Percentiles rank a stretch among this genome's conserved stretches.
These are phyloP conservation scores for Zaprionus vittiger DNA, from an alignment of 1,140 invertebrate species.

Conservation along the genomic window DNA sequence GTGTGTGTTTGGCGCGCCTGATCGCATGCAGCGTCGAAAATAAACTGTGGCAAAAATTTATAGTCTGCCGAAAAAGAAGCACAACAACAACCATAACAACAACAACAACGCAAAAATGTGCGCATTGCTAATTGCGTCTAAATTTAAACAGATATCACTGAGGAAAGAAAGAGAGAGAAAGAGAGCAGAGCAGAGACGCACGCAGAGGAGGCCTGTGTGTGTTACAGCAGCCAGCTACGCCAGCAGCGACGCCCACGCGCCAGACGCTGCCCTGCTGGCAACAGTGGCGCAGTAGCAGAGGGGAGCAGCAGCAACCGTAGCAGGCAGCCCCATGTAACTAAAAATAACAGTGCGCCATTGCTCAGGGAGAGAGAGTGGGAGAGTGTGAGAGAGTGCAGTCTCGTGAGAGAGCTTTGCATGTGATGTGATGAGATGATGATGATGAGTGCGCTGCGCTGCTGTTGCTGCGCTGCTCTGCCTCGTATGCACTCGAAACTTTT, in stretches of 20 bases:
- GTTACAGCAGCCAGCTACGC: slow-evolving; percentile 53
- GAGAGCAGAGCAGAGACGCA: slow-evolving; percentile 24
- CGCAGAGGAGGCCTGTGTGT: slow-evolving; percentile 6
- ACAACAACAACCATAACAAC: slow-evolving; percentile 36
- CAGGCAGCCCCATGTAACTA: slow-evolving; percentile 68
- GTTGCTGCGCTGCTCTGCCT: slow-evolving; percentile 28
- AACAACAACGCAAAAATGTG: slow-evolving; percentile 70
- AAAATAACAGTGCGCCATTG: slow-evolving; percentile 63
- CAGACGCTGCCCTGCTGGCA: slow-evolving; percentile 58
- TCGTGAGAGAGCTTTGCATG: slow-evolving; percentile 4
- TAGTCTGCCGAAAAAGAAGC: slow-evolving; percentile 50
- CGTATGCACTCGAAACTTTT: slow-evolving; percentile 20
- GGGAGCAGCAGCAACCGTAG: slow-evolving; percentile 23
- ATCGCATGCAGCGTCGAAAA: slow-evolving; percentile 80
- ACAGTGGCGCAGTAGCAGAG: slow-evolving; percentile 31
- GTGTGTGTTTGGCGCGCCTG: slow-evolving; percentile 51
- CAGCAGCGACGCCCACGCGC: slow-evolving; percentile 71
- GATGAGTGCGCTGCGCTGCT: background rate
- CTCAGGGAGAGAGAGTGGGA: slow-evolving; percentile 14
- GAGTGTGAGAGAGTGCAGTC: slow-evolving; percentile 7
- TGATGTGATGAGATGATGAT: slow-evolving; percentile 5
- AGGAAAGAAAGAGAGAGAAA: slow-evolving; percentile 5
- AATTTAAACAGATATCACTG: slow-evolving; percentile 59
- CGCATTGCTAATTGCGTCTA: slow-evolving; percentile 81
- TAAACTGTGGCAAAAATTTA: slow-evolving; percentile 82